These are phyloP conservation scores for Pegoplata infirma DNA, from an alignment of 2,888 invertebrate species.

Conservation along the genomic window DNA sequence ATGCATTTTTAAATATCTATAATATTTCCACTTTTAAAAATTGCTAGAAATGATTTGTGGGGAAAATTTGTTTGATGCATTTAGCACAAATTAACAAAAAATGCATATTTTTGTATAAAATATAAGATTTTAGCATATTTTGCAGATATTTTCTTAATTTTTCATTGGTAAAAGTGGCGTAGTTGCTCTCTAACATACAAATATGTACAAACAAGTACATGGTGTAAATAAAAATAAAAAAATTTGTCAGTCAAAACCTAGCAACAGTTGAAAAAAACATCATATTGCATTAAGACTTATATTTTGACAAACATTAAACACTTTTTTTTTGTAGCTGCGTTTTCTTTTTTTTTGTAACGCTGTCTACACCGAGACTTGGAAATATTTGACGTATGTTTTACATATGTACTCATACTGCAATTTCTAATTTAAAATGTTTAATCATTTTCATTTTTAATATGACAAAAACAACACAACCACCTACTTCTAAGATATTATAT, in stretches of 20 bases:
- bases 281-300: slow-evolving; percentile 40
- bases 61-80: too few species aligned
- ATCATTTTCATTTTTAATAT: neutral
- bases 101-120: too few species aligned
- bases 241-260: slow-evolving; percentile 35
- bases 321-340: slow-evolving; percentile 6
- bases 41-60: too few species aligned
- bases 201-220: too few species aligned
- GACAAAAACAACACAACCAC: neutral
- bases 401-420: slow-evolving; percentile 19
- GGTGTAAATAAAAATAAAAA: too few species aligned
- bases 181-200: too few species aligned
- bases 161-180: too few species aligned
- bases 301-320: slow-evolving; percentile 53
- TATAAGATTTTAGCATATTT: too few species aligned
- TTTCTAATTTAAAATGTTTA: slow-evolving; percentile 40
- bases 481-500: slow-evolving; percentile 41
- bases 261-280: slow-evolving; percentile 20
- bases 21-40: too few species aligned
- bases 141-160: too few species aligned
- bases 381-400: slow-evolving; percentile 39
- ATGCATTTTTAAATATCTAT: too few species aligned
- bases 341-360: slow-evolving; percentile 48
- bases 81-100: too few species aligned
- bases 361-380: slow-evolving; percentile 45